Evolutionary conservation across 2,888 invertebrate genomes (phyloP).

Genomic region (Trypoxylon attenuatum): DNA sequence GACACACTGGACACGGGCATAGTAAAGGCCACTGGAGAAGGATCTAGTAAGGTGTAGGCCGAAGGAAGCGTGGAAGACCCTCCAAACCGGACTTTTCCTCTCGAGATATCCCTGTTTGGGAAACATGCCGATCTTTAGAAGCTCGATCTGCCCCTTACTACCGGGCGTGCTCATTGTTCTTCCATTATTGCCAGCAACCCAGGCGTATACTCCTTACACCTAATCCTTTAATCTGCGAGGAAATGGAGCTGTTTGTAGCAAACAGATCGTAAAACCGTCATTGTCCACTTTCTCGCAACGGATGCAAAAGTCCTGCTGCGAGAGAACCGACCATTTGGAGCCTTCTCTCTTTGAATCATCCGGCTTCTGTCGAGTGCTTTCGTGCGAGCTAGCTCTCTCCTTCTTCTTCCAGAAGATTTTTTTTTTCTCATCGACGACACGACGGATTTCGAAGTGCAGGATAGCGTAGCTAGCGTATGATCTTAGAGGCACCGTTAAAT

Average conservation of each 20-base stretch:
- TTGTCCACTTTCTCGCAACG: constrained; percentile 56
- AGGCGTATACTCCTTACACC: constrained; percentile 68
- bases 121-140: constrained; percentile 54
- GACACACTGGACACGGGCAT: constrained; percentile 17
- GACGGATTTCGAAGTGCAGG: too few relatives aligned
- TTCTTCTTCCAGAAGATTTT: background rate
- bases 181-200: constrained; percentile 65
- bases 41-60: constrained; percentile 19
- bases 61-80: too few relatives aligned
- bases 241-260: constrained; percentile 72
- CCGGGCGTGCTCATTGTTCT: constrained; percentile 65
- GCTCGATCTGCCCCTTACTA: constrained; percentile 34
- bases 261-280: constrained; percentile 61
- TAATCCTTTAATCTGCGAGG: constrained; percentile 71
- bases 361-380: too few relatives aligned
- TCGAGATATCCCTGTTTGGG: constrained; percentile 47
- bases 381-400: too few relatives aligned
- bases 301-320: constrained; percentile 43
- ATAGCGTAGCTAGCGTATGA: too few relatives aligned
- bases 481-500: too few relatives aligned
- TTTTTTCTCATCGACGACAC: too few relatives aligned
- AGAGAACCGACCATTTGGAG: background rate
- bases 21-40: constrained; percentile 13
- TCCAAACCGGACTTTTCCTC: constrained; percentile 24
- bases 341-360: too few relatives aligned